Base-by-base conservation (phyloP, 2,113 vertebrate genomes). In the Meleagris gallopavo region DNA sequence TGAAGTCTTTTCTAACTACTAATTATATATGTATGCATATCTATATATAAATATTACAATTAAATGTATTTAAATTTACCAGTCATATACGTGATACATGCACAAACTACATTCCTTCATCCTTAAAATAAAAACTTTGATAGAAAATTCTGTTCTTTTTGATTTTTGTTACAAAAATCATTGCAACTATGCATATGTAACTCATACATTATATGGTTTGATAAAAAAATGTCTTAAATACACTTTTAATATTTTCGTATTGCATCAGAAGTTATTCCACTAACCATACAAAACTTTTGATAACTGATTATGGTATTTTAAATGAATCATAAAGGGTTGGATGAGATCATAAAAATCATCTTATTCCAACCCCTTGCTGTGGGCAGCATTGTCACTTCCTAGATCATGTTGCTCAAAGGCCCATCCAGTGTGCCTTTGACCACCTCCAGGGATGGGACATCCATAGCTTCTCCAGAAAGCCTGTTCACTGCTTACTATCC, bases 11-110 rank as follows among this genome's bases (percentile, higher is more conserved):
- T 20, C 24, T 40, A 75, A 38, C 32, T 5, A 29, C 52, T 60
- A 52, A 45, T 38, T 61, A 40, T 45, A 21, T 46, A 21, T 46
- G 19, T 20, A 20, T 34, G 22, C 22, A 20, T 58, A 14, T 61
- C 8, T 61, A 36, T 57, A 32, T 57, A 25, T 24, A 50, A 25
- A 25, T 52, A 7, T 27, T 14, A 52, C 2, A 50, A 52, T 29
- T 20, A 19, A 10, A 25, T 38, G 9, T 27, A 62, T 27, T 38
- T 25, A 61, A 25, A 38, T 62, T 38, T 30, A 43, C 18, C 41
- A 43, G 27, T 30, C 18, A 32, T 65, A 41, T 30, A 7, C 6
- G 5, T 55, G 30, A 18, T 65, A n/a, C 0, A 0, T 52, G 9
- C 66, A 60, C 24, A 62, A 54, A 83, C 54, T 46, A 29, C 12